These are phyloP conservation scores for Noctua janthe DNA, from an alignment of 2,888 invertebrate species.

Conservation along the genomic window DNA sequence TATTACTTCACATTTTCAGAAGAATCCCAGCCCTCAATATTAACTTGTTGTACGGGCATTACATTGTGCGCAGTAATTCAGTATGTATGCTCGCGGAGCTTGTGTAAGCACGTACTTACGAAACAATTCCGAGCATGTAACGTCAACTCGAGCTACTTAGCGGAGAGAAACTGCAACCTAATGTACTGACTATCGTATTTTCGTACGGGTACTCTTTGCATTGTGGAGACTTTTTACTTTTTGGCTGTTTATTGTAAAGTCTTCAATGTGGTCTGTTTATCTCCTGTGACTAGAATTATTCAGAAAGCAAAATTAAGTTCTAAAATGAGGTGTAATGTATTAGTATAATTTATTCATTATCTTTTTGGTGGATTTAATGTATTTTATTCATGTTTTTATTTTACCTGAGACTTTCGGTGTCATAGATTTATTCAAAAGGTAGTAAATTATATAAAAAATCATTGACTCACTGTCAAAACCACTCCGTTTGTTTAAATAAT, in stretches of 20 bases:
- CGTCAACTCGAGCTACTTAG: conserved; percentile 56
- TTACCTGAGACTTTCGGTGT: neutral
- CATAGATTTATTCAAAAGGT: neutral
- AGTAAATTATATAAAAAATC: neutral
- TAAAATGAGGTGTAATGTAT: neutral
- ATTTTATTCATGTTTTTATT: neutral
- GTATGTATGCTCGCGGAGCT: conserved; percentile 27
- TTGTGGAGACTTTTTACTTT: conserved; percentile 2
- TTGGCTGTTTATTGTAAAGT: neutral
- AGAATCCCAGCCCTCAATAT: neutral
- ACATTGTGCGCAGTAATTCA: conserved; percentile 21
- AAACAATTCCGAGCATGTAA: conserved; percentile 51
- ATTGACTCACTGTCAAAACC: neutral
- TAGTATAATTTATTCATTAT: neutral
- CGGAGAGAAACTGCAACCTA: conserved; percentile 29
- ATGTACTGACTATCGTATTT: conserved; percentile 26
- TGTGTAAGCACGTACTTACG: conserved; percentile 51
- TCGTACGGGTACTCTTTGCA: neutral
- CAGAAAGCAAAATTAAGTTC: neutral
- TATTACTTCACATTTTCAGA: neutral
- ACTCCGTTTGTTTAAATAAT: neutral
- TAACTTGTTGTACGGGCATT: neutral
- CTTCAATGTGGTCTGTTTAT: neutral
- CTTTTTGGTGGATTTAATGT: neutral
- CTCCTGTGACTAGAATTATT: neutral